Conservation (phyloP, 2,113 vertebrate species). For the Orthonyx spaldingii region DNA sequence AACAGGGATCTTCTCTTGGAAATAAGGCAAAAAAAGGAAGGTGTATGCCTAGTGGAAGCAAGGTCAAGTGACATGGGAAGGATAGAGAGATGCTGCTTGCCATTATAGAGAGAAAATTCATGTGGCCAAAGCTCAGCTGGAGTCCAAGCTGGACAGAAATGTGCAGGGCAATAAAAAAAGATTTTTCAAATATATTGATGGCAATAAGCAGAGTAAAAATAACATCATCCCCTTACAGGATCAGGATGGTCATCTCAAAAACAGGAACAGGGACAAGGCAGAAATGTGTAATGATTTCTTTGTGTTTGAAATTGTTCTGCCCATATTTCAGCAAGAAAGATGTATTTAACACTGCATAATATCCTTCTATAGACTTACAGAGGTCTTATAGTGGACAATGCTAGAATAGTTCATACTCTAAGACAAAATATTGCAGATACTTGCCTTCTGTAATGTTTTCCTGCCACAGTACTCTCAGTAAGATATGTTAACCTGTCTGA, state of each 20-base stretch:
- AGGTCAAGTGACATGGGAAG: neutral
- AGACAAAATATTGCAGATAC: neutral
- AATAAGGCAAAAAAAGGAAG: neutral
- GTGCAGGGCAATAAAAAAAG: neutral
- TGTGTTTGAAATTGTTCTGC: neutral
- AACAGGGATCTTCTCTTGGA: neutral
- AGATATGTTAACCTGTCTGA: neutral
- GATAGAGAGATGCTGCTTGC: neutral
- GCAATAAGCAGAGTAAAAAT: neutral
- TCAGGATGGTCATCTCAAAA: neutral
- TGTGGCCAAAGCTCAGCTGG: neutral
- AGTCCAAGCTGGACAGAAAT: neutral
- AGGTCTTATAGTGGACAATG: neutral
- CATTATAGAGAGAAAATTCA: neutral
- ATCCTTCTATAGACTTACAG: neutral
- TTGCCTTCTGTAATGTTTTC: neutral
- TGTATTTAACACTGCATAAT: neutral
- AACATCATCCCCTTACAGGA: neutral
- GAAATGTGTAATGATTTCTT: neutral
- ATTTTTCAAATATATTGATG: neutral
- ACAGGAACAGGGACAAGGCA: neutral
- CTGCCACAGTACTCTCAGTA: neutral
- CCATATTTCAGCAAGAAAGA: neutral
- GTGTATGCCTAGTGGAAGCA: too few species aligned
- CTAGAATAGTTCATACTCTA: neutral